Percentiles rank a stretch among this genome's conserved stretches.
Evolutionary conservation across 2,797 vertebrate species (phyloP).

Genomic region (Phrynocephalus forsythii): DNA sequence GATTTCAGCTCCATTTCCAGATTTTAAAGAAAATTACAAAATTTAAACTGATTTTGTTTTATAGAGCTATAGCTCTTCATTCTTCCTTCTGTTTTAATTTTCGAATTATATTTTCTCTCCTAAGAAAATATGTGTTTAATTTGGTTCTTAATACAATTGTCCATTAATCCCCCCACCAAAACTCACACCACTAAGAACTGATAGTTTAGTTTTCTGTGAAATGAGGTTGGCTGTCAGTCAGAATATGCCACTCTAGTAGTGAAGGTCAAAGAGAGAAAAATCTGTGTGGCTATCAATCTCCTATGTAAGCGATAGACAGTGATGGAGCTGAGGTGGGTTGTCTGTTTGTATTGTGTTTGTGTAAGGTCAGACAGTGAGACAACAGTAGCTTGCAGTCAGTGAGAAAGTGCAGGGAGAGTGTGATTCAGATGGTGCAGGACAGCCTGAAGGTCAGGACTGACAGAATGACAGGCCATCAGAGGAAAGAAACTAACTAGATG

Average conservation of each 20-base stretch:
- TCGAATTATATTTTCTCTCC: background rate
- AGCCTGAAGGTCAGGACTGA: constrained; percentile 86
- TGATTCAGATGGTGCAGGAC: constrained; percentile 69
- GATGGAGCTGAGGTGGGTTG: constrained; percentile 81
- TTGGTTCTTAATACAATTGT: constrained; percentile 44
- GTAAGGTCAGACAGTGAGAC: constrained; percentile 81
- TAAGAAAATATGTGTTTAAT: constrained; percentile 18
- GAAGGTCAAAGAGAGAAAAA: constrained; percentile 77
- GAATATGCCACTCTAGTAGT: constrained; percentile 62
- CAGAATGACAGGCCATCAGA: constrained; percentile 88
- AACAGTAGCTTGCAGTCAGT: constrained; percentile 80
- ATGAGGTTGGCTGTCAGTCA: constrained; percentile 70
- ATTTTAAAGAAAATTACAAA: background rate
- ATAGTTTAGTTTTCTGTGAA: constrained; percentile 66
- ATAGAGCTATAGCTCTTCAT: background rate
- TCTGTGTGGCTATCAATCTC: constrained; percentile 76
- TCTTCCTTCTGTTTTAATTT: background rate
- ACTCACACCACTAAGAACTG: constrained; percentile 13
- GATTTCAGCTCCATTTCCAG: background rate
- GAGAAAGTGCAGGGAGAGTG: constrained; percentile 71
- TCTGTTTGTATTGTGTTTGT: constrained; percentile 82
- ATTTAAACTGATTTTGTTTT: background rate
- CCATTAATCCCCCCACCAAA: constrained; percentile 27
- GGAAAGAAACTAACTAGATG: constrained; percentile 69
- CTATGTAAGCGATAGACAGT: constrained; percentile 74